Evolutionary conservation across 2,113 vertebrate species (phyloP).

Genomic region (Argyrosomus japonicus): DNA sequence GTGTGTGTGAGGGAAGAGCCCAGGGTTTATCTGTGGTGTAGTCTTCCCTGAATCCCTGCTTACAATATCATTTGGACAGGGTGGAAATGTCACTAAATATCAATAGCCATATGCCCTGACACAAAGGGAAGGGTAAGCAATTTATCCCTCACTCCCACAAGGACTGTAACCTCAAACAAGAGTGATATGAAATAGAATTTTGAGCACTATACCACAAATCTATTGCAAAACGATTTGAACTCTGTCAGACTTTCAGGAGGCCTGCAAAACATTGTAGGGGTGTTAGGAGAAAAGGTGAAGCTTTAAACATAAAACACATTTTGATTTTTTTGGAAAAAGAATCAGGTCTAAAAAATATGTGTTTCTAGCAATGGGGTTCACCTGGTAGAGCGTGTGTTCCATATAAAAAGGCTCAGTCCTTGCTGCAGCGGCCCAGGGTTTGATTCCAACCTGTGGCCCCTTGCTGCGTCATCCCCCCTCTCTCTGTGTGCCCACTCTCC

Average conservation of each 20-base stretch:
- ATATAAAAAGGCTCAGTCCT: too few species aligned
- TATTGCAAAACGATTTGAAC: background rate
- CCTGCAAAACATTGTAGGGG: background rate
- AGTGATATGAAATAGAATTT: conserved; percentile 47
- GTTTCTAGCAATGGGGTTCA: background rate
- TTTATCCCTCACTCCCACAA: conserved; percentile 41
- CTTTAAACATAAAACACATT: background rate
- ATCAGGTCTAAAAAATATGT: too few species aligned
- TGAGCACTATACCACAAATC: conserved; percentile 28
- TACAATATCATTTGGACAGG: conserved; percentile 54
- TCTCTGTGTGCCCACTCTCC: too few species aligned
- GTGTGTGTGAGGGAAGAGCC: conserved; percentile 9
- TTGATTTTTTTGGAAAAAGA: background rate
- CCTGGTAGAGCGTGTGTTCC: too few species aligned
- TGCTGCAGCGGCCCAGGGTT: too few species aligned
- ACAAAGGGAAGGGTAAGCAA: conserved; percentile 37
- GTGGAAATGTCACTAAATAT: conserved; percentile 71
- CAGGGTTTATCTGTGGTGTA: conserved; percentile 31
- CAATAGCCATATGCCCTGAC: conserved; percentile 58
- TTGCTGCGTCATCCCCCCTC: too few species aligned
- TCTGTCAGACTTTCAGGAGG: conserved; percentile 2
- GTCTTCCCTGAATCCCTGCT: conserved; percentile 41
- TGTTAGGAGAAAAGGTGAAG: background rate
- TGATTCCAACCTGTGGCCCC: too few species aligned
- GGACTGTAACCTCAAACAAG: conserved; percentile 37